phyloP scores from a whole-genome alignment of 2,113 vertebrate genomes.

The Glareola pratincola region DNA sequence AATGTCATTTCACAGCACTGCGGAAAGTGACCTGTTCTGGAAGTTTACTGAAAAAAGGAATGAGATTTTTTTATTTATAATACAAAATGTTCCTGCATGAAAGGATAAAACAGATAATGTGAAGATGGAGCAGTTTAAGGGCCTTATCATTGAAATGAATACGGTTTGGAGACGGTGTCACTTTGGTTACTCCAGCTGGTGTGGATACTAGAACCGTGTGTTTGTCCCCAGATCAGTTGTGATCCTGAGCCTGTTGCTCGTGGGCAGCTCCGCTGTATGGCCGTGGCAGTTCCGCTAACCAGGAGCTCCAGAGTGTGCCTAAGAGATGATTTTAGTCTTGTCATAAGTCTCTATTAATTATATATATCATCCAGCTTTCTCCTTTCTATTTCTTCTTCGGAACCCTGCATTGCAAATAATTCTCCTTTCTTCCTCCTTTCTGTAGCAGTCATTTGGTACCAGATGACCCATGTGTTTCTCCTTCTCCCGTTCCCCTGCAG shows the following conservation, averaged over 20 bases:
- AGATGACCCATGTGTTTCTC: neutral
- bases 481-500: slow-evolving; percentile 63
- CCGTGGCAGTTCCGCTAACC: neutral
- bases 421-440: neutral
- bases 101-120: neutral
- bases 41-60: neutral
- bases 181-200: neutral
- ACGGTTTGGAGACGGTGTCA: neutral
- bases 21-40: neutral
- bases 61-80: neutral
- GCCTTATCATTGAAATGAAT: neutral
- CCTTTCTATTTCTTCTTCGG: neutral
- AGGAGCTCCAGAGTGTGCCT: neutral
- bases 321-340: neutral
- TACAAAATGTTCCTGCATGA: neutral
- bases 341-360: rapidly evolving
- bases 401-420: neutral
- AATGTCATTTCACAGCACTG: neutral
- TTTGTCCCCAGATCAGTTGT: neutral
- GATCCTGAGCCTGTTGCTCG: neutral
- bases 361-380: rapidly evolving
- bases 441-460: rapidly evolving
- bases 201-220: neutral
- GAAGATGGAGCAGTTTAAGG: neutral
- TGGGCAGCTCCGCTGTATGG: neutral